A percentile compares a stretch with the other conserved stretches of the same genome.
These are phyloP conservation scores for Rhabdophis nuchalis DNA, from an alignment of 2,797 vertebrate genomes.

Conservation along the genomic window DNA sequence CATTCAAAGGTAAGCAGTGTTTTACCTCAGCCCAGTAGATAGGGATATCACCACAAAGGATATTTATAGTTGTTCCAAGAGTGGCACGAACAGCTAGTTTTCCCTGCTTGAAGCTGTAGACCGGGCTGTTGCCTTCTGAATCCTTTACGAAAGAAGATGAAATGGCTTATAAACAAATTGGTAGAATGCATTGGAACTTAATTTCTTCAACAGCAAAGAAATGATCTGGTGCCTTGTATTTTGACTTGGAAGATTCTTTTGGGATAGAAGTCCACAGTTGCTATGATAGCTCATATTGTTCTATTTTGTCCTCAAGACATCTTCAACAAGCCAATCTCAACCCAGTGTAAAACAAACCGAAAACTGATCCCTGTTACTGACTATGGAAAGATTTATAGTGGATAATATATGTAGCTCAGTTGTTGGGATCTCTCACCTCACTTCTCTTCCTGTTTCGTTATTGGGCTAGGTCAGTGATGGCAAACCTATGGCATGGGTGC, in stretches of 20 bases:
- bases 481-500: no score
- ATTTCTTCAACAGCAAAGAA: background rate
- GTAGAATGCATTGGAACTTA: background rate
- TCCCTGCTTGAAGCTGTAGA: conserved; percentile 24
- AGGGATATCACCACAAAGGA: conserved; percentile 36
- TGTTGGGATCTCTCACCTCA: background rate
- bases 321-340: background rate
- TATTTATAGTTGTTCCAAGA: conserved; percentile 34
- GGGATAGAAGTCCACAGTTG: background rate
- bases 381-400: background rate
- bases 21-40: conserved; percentile 36
- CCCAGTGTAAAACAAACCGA: background rate
- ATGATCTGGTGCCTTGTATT: background rate
- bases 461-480: no score
- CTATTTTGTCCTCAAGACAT: background rate
- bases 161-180: background rate
- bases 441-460: background rate
- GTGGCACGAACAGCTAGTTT: conserved; percentile 5
- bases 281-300: background rate
- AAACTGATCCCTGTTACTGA: background rate
- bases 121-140: background rate
- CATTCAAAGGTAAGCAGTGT: background rate
- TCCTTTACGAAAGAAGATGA: background rate
- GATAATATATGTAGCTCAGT: background rate
- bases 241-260: background rate